Evolutionary conservation across 2,113 vertebrate genomes (phyloP).

Genomic region (Cyrtonyx montezumae): DNA sequence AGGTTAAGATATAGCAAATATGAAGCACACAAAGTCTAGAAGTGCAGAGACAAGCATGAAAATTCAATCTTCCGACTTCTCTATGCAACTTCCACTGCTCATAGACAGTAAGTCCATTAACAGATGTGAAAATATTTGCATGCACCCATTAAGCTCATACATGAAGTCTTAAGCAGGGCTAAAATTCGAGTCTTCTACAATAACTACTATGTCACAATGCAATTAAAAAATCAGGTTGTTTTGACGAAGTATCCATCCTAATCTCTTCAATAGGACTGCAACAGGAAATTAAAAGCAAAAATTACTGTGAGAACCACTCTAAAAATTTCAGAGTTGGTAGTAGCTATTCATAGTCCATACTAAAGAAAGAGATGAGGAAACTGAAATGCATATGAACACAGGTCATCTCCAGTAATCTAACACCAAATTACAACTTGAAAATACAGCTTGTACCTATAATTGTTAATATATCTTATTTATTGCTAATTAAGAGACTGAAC

Average conservation of each 20-base stretch:
- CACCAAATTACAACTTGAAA: not conserved
- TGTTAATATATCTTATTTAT: not conserved
- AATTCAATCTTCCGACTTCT: not conserved
- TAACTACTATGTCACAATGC: not conserved
- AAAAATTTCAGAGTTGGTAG: not conserved
- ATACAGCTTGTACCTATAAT: not conserved
- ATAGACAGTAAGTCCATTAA: not conserved
- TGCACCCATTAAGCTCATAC: rapidly evolving
- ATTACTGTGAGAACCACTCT: not conserved
- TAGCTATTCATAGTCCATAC: not conserved
- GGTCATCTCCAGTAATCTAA: not conserved
- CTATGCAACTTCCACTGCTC: not conserved
- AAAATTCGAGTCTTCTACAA: not conserved
- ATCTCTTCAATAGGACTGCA: not conserved
- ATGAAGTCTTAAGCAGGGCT: not conserved
- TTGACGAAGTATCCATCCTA: not conserved
- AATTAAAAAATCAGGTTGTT: not conserved
- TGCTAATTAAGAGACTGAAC: not conserved
- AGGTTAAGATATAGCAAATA: not conserved
- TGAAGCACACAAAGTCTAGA: not conserved
- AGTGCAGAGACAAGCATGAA: not conserved
- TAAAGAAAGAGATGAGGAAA: not conserved
- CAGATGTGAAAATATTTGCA: not conserved
- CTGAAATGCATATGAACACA: not conserved
- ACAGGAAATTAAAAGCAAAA: not conserved